phyloP scores from a whole-genome alignment of 2,888 invertebrate genomes.

The Camponotus fellah region DNA sequence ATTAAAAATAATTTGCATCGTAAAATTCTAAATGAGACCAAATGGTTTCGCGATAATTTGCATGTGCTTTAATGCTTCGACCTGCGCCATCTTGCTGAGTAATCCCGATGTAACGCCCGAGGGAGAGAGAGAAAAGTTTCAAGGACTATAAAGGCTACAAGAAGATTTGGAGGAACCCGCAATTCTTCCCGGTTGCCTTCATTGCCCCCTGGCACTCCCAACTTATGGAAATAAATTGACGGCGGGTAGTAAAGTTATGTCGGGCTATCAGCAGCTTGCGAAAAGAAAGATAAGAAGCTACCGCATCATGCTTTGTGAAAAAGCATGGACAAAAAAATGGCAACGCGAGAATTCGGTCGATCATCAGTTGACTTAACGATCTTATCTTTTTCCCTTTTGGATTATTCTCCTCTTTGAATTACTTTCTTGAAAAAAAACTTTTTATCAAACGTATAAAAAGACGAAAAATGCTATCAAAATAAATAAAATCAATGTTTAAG shows the following conservation, averaged over 20 bases:
- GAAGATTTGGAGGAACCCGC: conserved; percentile 17
- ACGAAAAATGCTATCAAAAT: background rate
- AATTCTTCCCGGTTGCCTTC: conserved; percentile 9
- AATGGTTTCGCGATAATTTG: conserved; percentile 1
- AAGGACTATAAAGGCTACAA: conserved; percentile 2
- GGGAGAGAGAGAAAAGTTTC: conserved; percentile 31
- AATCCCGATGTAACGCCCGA: conserved; percentile 20
- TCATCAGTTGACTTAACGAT: conserved; percentile 20
- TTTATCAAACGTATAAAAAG: background rate
- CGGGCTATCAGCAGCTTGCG: conserved; percentile 34
- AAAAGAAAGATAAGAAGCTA: conserved; percentile 30
- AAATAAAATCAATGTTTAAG: background rate
- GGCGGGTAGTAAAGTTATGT: conserved; percentile 27
- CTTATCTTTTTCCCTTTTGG: background rate
- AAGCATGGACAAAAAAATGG: background rate
- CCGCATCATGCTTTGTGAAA: background rate
- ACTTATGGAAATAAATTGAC: conserved; percentile 52
- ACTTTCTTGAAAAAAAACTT: conserved; percentile 7
- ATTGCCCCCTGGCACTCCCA: background rate
- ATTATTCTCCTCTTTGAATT: background rate
- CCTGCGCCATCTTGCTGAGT: conserved; percentile 12
- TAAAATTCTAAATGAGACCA: conserved; percentile 22
- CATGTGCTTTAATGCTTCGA: conserved; percentile 32
- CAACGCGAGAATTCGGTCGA: conserved; percentile 23
- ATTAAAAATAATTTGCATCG: background rate